Evolutionary conservation across 2,797 vertebrate species (phyloP), one percentile per base, ranked within the genome.

Genomic region (Ceyx erithaca): DNA sequence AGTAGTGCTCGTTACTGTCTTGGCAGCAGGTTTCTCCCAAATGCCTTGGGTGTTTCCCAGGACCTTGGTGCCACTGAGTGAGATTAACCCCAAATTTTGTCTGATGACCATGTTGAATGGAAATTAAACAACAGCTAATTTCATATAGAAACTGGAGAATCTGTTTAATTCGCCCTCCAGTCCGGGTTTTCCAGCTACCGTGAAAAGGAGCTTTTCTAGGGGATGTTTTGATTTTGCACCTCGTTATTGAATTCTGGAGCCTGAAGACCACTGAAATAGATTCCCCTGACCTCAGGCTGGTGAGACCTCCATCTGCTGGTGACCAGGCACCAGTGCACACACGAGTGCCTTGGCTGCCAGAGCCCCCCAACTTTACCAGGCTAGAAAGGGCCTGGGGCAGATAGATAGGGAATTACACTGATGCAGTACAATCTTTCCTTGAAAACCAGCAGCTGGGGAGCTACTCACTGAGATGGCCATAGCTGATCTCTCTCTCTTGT

Each of bases 261-360:
- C 55, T 40, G 46, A 68, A 43, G 23, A 31, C 52, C 4, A 4
- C 33, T 5, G 63, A 4, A 63, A 33, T n/a, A 13, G 15, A 41
- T 85, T 45, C 6, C 73, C 31, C 70, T 43, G 66, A 31, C 28
- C 37, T 69, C 14, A 12, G 28, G 16, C 62, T 33, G 64, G 18
- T 37, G 73, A 89, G 49, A 81, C 59, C 81, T 75, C 85, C 91
- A 94, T 63, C 91, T 96, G 91, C 81, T 89, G 91, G 89, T 76
- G 63, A 77, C n/a, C 64, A 25, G 43, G 21, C 68, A 49, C 58
- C 9, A 20, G n/a, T 33, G 81, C 89, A 75, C 12, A 6, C 25
- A 37, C 37, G 37, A 37, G 37, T 67, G 68, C 26, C 21, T 26
- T 31, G 16, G 66, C 51, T 83, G 55, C 64, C 33, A 3, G 31